Evolutionary conservation across 2,888 invertebrate genomes (phyloP).

Genomic region (Galerucella calmariensis): DNA sequence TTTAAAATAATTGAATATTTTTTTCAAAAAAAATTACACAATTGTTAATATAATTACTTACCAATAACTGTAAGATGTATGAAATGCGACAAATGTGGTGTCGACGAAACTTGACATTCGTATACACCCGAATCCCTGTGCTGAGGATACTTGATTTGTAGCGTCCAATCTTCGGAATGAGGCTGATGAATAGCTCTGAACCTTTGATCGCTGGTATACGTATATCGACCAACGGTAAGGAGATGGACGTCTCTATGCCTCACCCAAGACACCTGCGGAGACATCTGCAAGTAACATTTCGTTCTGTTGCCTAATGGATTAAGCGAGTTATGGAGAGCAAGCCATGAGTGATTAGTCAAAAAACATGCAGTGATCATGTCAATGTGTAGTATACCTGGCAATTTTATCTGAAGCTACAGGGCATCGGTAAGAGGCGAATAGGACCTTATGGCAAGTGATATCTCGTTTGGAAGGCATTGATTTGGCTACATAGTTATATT

Average conservation of each 20-base stretch:
- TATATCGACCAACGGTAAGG: slow-evolving; percentile 88
- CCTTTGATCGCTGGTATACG: slow-evolving; percentile 91
- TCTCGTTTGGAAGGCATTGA: too few relatives aligned
- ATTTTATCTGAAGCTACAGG: too few relatives aligned
- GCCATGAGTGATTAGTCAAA: slow-evolving; percentile 22
- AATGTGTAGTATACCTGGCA: not conserved
- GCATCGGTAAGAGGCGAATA: too few relatives aligned
- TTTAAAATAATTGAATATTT: too few relatives aligned
- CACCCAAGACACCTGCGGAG: slow-evolving; percentile 91
- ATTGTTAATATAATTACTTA: slow-evolving; percentile 68
- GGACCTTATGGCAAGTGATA: too few relatives aligned
- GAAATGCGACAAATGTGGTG: slow-evolving; percentile 92
- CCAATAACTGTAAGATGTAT: slow-evolving; percentile 91
- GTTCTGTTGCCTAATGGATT: slow-evolving; percentile 41
- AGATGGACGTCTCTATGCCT: slow-evolving; percentile 90
- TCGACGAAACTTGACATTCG: slow-evolving; percentile 94
- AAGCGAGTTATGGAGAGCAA: slow-evolving; percentile 40
- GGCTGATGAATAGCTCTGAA: slow-evolving; percentile 88
- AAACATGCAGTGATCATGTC: slow-evolving; percentile 6
- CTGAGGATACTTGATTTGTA: slow-evolving; percentile 92
- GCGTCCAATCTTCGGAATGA: slow-evolving; percentile 90
- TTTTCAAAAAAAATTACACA: too few relatives aligned
- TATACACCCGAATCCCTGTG: slow-evolving; percentile 90
- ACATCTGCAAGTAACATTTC: slow-evolving; percentile 67
- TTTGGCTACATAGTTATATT: too few relatives aligned